phyloP scores from a whole-genome alignment of 2,113 vertebrate genomes.

The Tachysurus fulvidraco region DNA sequence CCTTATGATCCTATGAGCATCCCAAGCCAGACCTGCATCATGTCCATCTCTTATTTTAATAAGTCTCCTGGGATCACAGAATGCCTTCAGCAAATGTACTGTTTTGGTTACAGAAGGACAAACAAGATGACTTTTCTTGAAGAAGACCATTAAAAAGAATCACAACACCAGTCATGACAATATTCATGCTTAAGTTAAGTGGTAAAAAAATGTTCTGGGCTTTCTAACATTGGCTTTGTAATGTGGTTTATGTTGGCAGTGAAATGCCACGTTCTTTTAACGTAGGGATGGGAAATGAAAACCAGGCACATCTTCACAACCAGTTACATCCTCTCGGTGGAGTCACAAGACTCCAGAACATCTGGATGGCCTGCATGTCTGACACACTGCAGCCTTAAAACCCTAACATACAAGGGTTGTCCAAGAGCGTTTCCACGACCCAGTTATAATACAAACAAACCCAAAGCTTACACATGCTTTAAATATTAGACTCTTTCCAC shows the following conservation, averaged over 20 bases:
- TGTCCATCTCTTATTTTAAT: background rate
- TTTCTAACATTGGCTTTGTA: background rate
- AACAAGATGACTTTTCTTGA: conserved; percentile 4
- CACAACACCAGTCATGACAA: background rate
- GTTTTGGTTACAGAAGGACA: conserved; percentile 25
- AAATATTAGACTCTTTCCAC: background rate
- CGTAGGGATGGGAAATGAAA: conserved; percentile 59
- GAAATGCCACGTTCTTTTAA: conserved; percentile 17
- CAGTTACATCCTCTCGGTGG: conserved; percentile 52
- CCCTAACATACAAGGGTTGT: conserved; percentile 19
- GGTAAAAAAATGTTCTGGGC: background rate
- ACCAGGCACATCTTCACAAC: conserved; percentile 44
- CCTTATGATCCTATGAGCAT: background rate
- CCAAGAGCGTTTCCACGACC: conserved; percentile 28
- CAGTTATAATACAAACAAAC: conserved; percentile 30
- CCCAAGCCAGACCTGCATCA: conserved; percentile 10
- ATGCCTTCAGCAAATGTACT: background rate
- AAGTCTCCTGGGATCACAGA: background rate
- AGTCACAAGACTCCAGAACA: conserved; percentile 61
- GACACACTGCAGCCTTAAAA: conserved; percentile 35
- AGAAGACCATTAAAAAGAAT: conserved; percentile 4
- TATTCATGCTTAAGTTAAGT: background rate
- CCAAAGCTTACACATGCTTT: conserved; percentile 36
- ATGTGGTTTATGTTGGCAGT: conserved; percentile 12
- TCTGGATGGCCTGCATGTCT: conserved; percentile 53